Evolutionary conservation across 2,113 vertebrate genomes (phyloP).

Genomic region (Mirounga angustirostris): DNA sequence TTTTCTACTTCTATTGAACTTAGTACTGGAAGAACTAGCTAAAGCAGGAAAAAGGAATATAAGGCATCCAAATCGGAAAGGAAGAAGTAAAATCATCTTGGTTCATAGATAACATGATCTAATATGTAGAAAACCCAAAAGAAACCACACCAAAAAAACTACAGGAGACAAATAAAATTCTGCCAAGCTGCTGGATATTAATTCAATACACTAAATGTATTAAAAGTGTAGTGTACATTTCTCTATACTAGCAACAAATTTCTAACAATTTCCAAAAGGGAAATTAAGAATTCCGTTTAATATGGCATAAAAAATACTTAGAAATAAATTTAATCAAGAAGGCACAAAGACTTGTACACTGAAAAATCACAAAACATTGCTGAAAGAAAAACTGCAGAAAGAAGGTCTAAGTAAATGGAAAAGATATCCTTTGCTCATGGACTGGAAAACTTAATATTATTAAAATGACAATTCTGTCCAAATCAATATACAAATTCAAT

Average conservation of each 20-base stretch:
- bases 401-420: not conserved
- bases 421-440: not conserved
- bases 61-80: not conserved
- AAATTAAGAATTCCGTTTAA: not conserved
- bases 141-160: not conserved
- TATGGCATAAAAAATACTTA: not conserved
- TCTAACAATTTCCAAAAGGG: not conserved
- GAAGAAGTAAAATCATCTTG: not conserved
- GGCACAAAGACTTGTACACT: not conserved
- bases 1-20: not conserved
- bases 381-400: not conserved
- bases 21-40: not conserved
- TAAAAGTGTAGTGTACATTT: not conserved
- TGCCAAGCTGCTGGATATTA: not conserved
- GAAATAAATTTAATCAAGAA: conserved; percentile 11
- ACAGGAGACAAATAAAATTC: not conserved
- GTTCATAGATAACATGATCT: not conserved
- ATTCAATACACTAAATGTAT: not conserved
- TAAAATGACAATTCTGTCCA: not conserved
- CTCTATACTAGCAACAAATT: not conserved
- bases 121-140: not conserved
- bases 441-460: not conserved
- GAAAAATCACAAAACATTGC: not conserved
- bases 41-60: not conserved
- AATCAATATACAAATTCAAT: not conserved